A percentile compares a stretch with the other conserved stretches of the same genome.
phyloP scores from a whole-genome alignment of 1,140 invertebrate species.

The Mylabris phalerata region DNA sequence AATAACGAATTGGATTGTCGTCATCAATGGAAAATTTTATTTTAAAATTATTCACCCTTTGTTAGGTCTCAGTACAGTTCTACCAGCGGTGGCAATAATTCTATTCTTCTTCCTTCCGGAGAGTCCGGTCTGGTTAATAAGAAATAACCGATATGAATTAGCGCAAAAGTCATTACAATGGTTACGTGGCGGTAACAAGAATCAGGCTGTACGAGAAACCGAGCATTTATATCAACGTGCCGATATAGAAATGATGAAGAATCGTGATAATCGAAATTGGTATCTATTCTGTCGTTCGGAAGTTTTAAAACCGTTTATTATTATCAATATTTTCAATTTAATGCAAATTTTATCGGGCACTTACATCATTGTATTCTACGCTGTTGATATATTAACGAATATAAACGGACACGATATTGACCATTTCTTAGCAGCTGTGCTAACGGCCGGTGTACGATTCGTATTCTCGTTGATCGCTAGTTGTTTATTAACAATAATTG shows the following conservation, averaged over 20 bases:
- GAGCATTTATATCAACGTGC: conserved; percentile 47
- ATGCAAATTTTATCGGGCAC: conserved; percentile 65
- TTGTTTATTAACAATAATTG: conserved; percentile 53
- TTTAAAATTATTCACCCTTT: conserved; percentile 1
- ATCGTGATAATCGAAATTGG: conserved; percentile 42
- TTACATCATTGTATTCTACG: conserved; percentile 67
- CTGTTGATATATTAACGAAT: conserved; percentile 55
- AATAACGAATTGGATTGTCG: too few species aligned
- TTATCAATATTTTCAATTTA: conserved; percentile 63
- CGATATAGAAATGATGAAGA: conserved; percentile 43
- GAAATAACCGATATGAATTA: conserved; percentile 51
- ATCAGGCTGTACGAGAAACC: conserved; percentile 44
- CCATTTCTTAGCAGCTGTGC: conserved; percentile 53
- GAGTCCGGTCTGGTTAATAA: conserved; percentile 63
- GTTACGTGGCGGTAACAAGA: conserved; percentile 53
- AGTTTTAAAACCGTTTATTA: conserved; percentile 61
- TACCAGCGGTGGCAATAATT: conserved; percentile 52
- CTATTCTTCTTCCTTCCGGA: conserved; percentile 60
- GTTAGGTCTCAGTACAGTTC: conserved; percentile 47
- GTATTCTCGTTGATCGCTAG: conserved; percentile 57
- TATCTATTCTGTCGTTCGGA: conserved; percentile 46
- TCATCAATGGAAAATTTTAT: neutral
- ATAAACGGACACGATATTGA: conserved; percentile 38
- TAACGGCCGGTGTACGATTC: conserved; percentile 57
- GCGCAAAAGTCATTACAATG: conserved; percentile 59